Evolutionary conservation across 2,888 invertebrate species (phyloP), one percentile per base, ranked within the genome.

Genomic region (Celastrina argiolus): DNA sequence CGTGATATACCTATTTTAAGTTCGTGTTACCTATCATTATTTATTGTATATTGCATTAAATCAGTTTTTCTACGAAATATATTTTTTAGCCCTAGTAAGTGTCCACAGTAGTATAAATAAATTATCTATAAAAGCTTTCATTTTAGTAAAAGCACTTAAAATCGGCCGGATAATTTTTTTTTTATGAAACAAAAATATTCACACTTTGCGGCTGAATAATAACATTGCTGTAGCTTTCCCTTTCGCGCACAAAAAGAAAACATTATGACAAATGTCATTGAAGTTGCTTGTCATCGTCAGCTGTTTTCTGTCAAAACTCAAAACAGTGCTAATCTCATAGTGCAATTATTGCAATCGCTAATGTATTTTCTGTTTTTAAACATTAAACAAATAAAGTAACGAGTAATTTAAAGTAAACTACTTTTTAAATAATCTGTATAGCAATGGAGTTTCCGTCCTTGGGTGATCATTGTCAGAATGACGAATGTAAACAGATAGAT

Each of bases 361-460:
- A 1, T 12, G 22, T 26, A 26, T 51, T 22, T 51, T 51, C 26
- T 26, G 5, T 51, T 12, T 26, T 45, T 16, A 18, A 10, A 45
- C n/a, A n/a, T 5, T 16, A 45, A 18, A 10, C 12, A 28, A 56
- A 2, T 14, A n/a, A 14, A 28, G 28, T 28, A n/a, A 22, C 3
- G 6, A 5, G n/a, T 28, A 7, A 36, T 0, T 18, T 14, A 1
- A 36, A 36, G 36, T 36, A 18, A 16, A 31, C 16, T 14, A 18
- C 59, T 14, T 7, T 36, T 5, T 16, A 12, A 36, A n/a, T 14
- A 42, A 2, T 22, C 10, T 36, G 10, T 39, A 26, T 1, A 36
- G 3, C 39, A 2, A 95, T 95, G 95, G 96, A 96, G 78, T 93
- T 96, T 76, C 96, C 96, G n/a, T 78, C 88, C 18, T 80, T 95